Conservation (phyloP, 1,140 invertebrate species). For the Ceratina japonica region DNA sequence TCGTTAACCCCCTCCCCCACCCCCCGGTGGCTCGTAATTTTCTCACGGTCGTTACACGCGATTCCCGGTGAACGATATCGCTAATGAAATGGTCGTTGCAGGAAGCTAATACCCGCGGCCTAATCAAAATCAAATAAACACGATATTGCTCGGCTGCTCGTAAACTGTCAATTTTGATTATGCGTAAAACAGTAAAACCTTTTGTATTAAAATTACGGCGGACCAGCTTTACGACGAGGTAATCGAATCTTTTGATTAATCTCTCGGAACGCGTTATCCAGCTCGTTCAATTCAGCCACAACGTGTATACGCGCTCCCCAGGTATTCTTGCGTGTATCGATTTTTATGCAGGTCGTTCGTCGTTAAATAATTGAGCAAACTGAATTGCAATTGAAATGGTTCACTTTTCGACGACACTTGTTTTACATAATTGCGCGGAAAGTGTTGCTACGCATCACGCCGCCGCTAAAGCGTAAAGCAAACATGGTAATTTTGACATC, state of each 20-base stretch:
- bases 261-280: neutral
- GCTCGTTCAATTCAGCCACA: neutral
- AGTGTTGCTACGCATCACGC: neutral
- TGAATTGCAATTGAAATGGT: slow-evolving; percentile 13
- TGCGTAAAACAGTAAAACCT: neutral
- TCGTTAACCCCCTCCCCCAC: neutral
- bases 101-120: neutral
- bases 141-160: neutral
- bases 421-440: slow-evolving; percentile 24
- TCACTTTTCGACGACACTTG: neutral
- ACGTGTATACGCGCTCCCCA: neutral
- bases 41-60: neutral
- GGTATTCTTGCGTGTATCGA: neutral
- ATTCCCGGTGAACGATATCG: neutral
- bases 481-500: slow-evolving; percentile 9
- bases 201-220: neutral
- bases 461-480: neutral
- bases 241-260: slow-evolving; percentile 2
- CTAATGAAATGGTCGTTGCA: slow-evolving; percentile 10
- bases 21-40: neutral
- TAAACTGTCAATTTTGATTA: slow-evolving; percentile 2
- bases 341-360: neutral
- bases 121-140: neutral
- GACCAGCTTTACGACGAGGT: neutral
- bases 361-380: neutral